These are phyloP conservation scores for Hemibates koningsi DNA, from an alignment of 2,113 vertebrate genomes.

Conservation along the genomic window DNA sequence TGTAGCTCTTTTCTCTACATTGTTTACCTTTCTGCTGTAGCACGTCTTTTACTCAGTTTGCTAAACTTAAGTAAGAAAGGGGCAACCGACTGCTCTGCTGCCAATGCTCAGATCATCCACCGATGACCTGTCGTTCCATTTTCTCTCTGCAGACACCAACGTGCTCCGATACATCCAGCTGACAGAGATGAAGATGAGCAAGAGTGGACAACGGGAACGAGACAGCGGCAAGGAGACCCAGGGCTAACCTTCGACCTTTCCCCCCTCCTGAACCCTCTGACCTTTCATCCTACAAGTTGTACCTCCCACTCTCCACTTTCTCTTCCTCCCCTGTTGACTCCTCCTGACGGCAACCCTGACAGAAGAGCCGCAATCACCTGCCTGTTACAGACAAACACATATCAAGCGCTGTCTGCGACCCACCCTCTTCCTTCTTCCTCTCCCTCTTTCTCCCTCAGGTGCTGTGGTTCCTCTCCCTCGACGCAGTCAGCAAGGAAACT, in stretches of 20 bases:
- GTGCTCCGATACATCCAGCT: constrained; percentile 91
- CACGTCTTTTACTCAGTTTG: not conserved
- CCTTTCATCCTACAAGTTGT: constrained; percentile 13
- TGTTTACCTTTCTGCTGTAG: not conserved
- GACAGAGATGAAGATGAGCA: constrained; percentile 90
- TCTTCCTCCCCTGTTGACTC: not conserved
- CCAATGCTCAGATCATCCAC: not conserved
- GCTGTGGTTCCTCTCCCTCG: constrained; percentile 53
- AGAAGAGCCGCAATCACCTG: constrained; percentile 22
- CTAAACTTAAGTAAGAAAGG: not conserved
- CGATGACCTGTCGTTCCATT: not conserved
- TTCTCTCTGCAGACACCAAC: constrained; percentile 78
- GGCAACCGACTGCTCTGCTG: not conserved
- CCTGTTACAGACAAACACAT: constrained; percentile 21
- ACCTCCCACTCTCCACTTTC: not conserved
- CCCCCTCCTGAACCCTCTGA: not conserved
- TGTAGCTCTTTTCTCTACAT: not conserved
- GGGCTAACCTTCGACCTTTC: constrained; percentile 53
- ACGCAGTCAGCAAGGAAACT: constrained; percentile 42
- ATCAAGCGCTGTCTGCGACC: constrained; percentile 37
- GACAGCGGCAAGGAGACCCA: constrained; percentile 75
- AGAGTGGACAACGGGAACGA: constrained; percentile 74
- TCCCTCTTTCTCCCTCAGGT: constrained; percentile 43
- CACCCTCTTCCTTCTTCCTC: not conserved
- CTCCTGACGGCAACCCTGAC: constrained; percentile 30